Base-by-base conservation (phyloP, 2,888 invertebrate genomes). In the Endomychus coccineus region DNA sequence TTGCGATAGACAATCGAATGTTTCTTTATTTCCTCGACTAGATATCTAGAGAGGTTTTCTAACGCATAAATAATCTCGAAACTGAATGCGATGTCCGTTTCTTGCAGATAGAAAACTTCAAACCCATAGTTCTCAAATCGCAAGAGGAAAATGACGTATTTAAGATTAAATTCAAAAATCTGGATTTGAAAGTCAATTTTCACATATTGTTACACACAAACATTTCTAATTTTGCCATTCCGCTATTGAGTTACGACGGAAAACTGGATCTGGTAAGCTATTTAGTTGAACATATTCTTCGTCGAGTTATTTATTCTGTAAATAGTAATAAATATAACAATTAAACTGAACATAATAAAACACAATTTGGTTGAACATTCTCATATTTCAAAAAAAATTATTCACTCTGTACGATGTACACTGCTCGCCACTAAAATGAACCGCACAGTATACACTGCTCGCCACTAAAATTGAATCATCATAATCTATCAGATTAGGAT, bases 231-330 rank as follows among this genome's bases (percentile, higher is more conserved):
- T 75, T 84, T 48, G 68, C 71, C 48, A 71, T 86, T 44, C 83
- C 84, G 17, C 64, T 87, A 42, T 61, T 78, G 32, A 78, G 80
- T 55, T 86, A 84, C 59, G 78, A 81, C 59, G 86, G 85, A 28
- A 78, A 77, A 58, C 65, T 86, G 53, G 68, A 71, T 58, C 60
- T 71, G 66, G 75, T 75, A 56, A 59, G 62, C 58, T 21, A n/a
- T n/a, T n/a, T n/a, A n/a, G n/a, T n/a, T n/a, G n/a, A n/a, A n/a
- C n/a, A n/a, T n/a, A n/a, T n/a, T n/a, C n/a, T n/a, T n/a, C n/a
- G n/a, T n/a, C n/a, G n/a, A n/a, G n/a, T n/a, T n/a, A n/a, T n/a
- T n/a, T n/a, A n/a, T n/a, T n/a, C n/a, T n/a, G n/a, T n/a, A n/a
- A n/a, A n/a, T n/a, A n/a, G n/a, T n/a, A n/a, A n/a, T n/a, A n/a